Base-by-base conservation (phyloP, 2,888 invertebrate species). In the Danaus chrysippus region DNA sequence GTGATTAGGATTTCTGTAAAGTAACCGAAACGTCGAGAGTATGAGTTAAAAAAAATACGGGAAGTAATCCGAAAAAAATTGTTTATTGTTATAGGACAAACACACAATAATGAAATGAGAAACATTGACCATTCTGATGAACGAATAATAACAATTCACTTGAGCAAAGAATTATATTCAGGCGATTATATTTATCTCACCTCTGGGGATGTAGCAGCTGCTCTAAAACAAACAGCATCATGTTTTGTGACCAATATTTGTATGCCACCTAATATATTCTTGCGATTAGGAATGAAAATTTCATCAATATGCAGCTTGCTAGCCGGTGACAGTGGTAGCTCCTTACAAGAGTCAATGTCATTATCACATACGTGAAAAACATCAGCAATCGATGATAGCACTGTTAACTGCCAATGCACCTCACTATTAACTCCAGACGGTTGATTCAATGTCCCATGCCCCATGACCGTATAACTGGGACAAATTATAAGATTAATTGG, bases 331-430 rank as follows among this genome's bases (percentile, higher is more conserved):
- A 89, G 62, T 2, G 75, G 69, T 0, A 70, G 10, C 44, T 83
- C 82, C 0, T 70, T 78, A 69, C 89, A 89, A 1, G 43, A 15
- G 0, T 72, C 73, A 0, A 64, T 2, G 1, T 83, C 79, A 10
- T 81, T 85, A 64, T 89, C 86, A 46, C 91, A 91, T 3, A 83
- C 56, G 62, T 91, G 91, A 68, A 90, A 90, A 0, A 72, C 73
- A 0, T 78, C 76, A 0, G 75, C 73, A 0, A 74, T 69, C 3
- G 81, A 80, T 0, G 80, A 72, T 11, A 90, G 74, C 0, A 90
- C 75, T 0, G 86, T 85, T 0, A 91, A 70, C 60, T 85, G 84
- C 90, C 90, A 91, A 6, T 78, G 76, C 0, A 74, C 77, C 0
- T 90, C 90, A 1, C 68, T 66, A 23, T 71, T 54, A 1, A 58